Conservation (phyloP, 1,140 invertebrate genomes). For the Lamellibrachia luymesi region DNA sequence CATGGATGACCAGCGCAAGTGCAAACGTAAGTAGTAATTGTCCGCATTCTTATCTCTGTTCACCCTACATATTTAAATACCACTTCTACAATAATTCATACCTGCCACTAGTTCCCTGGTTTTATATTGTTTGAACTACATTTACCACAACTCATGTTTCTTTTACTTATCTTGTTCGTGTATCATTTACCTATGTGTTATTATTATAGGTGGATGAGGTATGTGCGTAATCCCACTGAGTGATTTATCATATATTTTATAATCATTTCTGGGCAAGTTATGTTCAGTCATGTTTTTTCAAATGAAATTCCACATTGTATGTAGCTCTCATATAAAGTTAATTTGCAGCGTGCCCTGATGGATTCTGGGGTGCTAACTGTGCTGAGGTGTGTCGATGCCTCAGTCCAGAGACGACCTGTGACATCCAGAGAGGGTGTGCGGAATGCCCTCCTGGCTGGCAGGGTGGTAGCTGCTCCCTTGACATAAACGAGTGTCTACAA, state of each 20-base stretch:
- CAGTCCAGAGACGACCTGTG: background rate
- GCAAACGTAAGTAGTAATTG: slow-evolving; percentile 47
- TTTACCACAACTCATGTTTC: no score
- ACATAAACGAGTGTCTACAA: slow-evolving; percentile 64
- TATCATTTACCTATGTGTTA: no score
- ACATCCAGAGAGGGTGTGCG: background rate
- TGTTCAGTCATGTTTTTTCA: background rate
- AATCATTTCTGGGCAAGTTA: no score
- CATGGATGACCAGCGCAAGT: slow-evolving; percentile 55
- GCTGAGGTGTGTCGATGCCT: background rate
- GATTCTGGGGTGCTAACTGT: background rate
- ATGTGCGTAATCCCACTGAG: no score
- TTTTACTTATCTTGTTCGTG: no score
- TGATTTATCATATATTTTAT: no score
- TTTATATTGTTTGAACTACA: no score
- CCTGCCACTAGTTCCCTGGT: no score
- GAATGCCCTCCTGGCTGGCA: background rate
- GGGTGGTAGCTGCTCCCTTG: slow-evolving; percentile 47
- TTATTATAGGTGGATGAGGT: no score
- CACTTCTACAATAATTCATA: no score
- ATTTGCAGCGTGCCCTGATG: background rate
- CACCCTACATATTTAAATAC: no score
- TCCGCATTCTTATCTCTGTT: no score
- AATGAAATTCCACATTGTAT: background rate
- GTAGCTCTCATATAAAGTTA: background rate